A percentile compares a stretch with the other conserved stretches of the same genome.
Conservation (phyloP, 2,888 invertebrate species). For the Brenthis hecate region DNA sequence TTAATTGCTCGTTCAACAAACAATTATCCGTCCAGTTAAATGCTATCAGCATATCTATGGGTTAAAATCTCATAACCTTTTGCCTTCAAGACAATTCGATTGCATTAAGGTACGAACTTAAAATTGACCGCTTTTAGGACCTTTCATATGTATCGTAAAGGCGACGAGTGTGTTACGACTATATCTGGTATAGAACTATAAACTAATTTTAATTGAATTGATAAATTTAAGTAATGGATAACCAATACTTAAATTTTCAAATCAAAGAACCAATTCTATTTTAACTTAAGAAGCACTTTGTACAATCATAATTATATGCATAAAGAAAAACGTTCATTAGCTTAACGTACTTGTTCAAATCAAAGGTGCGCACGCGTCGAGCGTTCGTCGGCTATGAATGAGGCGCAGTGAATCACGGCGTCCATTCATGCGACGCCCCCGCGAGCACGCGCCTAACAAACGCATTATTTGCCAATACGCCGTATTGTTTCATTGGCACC, state of each 20-base stretch:
- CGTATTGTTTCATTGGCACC: constrained; percentile 70
- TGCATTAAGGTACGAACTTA: constrained; percentile 43
- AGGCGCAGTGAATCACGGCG: constrained; percentile 71
- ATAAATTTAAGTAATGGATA: constrained; percentile 7
- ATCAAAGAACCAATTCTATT: constrained; percentile 3
- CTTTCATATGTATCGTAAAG: constrained; percentile 48
- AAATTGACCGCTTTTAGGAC: constrained; percentile 48
- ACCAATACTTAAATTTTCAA: neutral
- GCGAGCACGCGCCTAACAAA: constrained; percentile 66
- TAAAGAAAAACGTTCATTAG: constrained; percentile 24
- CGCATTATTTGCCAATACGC: constrained; percentile 54
- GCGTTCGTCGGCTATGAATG: constrained; percentile 64
- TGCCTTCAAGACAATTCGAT: constrained; percentile 70
- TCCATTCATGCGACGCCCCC: constrained; percentile 75
- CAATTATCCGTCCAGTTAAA: constrained; percentile 76
- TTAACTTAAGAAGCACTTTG: constrained; percentile 2
- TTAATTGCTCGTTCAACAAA: constrained; percentile 76
- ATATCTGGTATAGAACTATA: neutral
- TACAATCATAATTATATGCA: constrained; percentile 4
- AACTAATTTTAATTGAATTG: constrained; percentile 8
- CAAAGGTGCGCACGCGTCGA: constrained; percentile 44
- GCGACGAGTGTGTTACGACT: constrained; percentile 26
- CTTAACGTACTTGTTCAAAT: constrained; percentile 18
- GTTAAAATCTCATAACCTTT: constrained; percentile 78
- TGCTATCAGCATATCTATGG: constrained; percentile 77